phyloP scores from a whole-genome alignment of 2,113 vertebrate genomes.

The Chunga burmeisteri region DNA sequence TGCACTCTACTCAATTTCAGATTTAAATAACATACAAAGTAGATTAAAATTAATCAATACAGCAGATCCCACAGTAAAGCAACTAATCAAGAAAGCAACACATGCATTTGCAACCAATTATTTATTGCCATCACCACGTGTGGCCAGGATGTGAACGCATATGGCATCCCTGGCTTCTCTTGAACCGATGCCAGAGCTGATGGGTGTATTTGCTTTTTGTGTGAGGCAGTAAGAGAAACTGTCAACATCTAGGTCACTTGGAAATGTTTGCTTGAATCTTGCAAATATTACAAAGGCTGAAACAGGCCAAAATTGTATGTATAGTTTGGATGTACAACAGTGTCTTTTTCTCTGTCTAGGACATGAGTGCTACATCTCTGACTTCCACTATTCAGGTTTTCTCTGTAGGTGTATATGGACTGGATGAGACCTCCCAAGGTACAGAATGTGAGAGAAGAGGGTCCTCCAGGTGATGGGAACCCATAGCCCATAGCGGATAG shows the following conservation, averaged over 20 bases:
- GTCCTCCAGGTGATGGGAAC: background rate
- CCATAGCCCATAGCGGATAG: background rate
- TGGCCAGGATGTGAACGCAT: background rate
- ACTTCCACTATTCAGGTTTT: background rate
- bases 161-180: slow-evolving; percentile 9
- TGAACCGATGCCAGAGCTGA: background rate
- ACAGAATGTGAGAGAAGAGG: background rate
- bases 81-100: slow-evolving; percentile 36
- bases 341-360: background rate
- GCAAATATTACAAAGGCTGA: background rate
- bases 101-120: slow-evolving; percentile 31
- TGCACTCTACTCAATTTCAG: background rate
- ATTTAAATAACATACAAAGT: slow-evolving; percentile 29
- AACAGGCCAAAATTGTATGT: background rate
- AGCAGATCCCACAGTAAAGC: slow-evolving; percentile 37
- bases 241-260: background rate
- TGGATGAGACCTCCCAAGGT: background rate
- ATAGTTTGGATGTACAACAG: background rate
- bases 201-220: background rate
- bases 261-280: background rate
- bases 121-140: slow-evolving; percentile 16
- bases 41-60: slow-evolving; percentile 31
- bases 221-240: background rate
- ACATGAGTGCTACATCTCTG: background rate
- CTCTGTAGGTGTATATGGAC: background rate